Conservation (phyloP, 2,113 vertebrate genomes). For the Eurystomus gularis region DNA sequence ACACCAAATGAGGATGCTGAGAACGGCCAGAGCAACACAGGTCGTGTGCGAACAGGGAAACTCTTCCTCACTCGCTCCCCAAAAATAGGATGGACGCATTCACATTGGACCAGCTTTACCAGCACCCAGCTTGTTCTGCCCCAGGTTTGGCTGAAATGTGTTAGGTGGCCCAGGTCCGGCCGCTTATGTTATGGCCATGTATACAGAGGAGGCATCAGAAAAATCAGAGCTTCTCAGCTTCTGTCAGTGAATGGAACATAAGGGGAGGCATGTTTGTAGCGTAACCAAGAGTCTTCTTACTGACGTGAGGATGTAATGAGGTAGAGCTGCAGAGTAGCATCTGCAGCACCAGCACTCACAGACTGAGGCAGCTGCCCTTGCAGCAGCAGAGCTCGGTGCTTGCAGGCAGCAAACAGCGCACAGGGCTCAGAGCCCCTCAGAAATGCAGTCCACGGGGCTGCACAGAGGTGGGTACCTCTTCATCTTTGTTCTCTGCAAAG, state of each 20-base stretch:
- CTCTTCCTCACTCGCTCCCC: background rate
- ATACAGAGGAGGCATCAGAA: no score
- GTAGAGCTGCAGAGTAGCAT: background rate
- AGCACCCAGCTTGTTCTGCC: background rate
- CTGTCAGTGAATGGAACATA: background rate
- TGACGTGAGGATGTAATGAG: background rate
- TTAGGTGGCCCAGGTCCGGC: no score
- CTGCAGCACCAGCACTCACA: background rate
- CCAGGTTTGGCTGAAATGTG: background rate
- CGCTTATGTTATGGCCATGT: no score
- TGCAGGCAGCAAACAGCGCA: background rate
- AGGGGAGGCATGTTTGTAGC: background rate
- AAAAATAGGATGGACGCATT: background rate
- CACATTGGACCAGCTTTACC: fast-evolving
- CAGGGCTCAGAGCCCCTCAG: background rate
- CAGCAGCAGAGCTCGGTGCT: background rate
- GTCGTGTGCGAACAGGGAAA: background rate
- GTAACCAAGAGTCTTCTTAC: background rate
- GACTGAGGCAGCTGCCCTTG: background rate
- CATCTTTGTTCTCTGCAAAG: background rate
- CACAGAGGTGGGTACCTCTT: background rate
- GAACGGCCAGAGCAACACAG: background rate
- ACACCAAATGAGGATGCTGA: background rate
- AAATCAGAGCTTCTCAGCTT: background rate
- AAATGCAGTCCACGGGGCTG: background rate